Conservation (phyloP, 2,797 vertebrate genomes). For the Gastrophryne carolinensis region DNA sequence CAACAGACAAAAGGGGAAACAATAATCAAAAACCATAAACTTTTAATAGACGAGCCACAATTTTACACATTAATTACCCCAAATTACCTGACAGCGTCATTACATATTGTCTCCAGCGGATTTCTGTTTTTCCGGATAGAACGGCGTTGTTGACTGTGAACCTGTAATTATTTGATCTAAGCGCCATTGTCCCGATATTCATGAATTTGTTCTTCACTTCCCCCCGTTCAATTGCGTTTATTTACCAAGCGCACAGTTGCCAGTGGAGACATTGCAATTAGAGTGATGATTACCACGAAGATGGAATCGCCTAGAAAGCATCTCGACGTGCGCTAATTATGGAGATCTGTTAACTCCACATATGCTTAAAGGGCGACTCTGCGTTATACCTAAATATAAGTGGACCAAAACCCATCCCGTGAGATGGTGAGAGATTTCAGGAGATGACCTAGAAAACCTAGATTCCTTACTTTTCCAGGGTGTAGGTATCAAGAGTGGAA, state of each 20-base stretch:
- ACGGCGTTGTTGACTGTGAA: constrained; percentile 11
- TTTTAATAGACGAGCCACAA: not conserved
- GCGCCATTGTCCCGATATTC: constrained; percentile 29
- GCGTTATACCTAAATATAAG: too few species aligned
- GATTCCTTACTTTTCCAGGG: too few species aligned
- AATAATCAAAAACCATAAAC: not conserved
- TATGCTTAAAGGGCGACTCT: not conserved
- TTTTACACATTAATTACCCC: constrained; percentile 17
- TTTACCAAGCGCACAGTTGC: constrained; percentile 14
- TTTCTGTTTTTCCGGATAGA: constrained; percentile 2
- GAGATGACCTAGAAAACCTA: too few species aligned
- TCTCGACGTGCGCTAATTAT: too few species aligned
- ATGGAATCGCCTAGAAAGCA: not conserved
- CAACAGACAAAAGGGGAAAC: not conserved
- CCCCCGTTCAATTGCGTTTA: constrained; percentile 10
- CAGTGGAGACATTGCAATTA: constrained; percentile 6
- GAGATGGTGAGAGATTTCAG: too few species aligned
- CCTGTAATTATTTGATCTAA: constrained; percentile 27
- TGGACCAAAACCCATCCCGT: too few species aligned
- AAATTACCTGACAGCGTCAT: constrained; percentile 13
- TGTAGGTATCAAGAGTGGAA: too few species aligned
- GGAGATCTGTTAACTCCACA: too few species aligned
- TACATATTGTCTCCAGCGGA: constrained; percentile 14
- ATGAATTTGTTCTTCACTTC: constrained; percentile 36
- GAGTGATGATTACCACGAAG: not conserved